phyloP scores from a whole-genome alignment of 1,140 invertebrate species.

The Zeugodacus cucurbitae region DNA sequence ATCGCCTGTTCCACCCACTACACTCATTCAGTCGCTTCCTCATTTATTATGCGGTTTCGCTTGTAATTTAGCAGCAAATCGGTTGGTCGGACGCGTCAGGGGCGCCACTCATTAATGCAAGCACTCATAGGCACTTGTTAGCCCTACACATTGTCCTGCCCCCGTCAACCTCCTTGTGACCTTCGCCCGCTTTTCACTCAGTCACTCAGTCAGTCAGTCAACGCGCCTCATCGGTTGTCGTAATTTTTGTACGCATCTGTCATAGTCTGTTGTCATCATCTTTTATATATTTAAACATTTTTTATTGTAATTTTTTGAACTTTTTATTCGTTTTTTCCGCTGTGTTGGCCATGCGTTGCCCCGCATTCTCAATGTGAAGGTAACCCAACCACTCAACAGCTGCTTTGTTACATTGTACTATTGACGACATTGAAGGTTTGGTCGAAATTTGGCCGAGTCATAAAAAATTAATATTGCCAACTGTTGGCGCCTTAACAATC shows the following conservation, averaged over 20 bases:
- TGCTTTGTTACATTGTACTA: neutral
- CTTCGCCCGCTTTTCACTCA: neutral
- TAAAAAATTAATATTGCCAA: slow-evolving; percentile 25
- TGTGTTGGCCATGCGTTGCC: neutral
- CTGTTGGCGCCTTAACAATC: slow-evolving; percentile 17
- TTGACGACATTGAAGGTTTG: neutral
- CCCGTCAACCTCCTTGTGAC: neutral
- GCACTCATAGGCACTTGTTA: neutral
- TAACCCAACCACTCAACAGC: neutral
- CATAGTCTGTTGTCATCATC: neutral
- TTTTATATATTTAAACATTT: neutral
- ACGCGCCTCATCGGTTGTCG: neutral
- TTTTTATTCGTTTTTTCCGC: neutral
- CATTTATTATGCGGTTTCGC: slow-evolving; percentile 29
- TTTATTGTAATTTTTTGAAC: too few species aligned
- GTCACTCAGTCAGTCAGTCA: neutral
- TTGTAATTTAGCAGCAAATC: neutral
- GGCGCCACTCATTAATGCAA: neutral
- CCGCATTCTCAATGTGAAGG: neutral
- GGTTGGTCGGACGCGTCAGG: neutral
- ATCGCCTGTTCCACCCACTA: neutral
- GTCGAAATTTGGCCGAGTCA: neutral
- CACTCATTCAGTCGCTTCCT: neutral
- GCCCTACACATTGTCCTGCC: neutral
- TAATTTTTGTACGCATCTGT: neutral